Evolutionary conservation across 2,888 invertebrate species (phyloP).

Genomic region (Cosmia trapezina): DNA sequence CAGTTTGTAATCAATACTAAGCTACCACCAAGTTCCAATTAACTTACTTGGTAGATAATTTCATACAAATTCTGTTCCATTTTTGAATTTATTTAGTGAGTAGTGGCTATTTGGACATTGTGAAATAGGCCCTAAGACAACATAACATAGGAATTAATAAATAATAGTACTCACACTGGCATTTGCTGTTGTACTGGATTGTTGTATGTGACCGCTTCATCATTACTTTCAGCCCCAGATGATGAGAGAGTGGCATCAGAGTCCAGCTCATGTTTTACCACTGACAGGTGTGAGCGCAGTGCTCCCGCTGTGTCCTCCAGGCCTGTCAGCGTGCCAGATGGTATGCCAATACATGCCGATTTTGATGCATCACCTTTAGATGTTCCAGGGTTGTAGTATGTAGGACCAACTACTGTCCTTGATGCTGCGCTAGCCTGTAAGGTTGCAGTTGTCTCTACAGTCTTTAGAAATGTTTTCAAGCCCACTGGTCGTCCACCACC

Average conservation of each 20-base stretch:
- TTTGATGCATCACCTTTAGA: conserved; percentile 95
- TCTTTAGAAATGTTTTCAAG: conserved; percentile 85
- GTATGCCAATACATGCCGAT: conserved; percentile 89
- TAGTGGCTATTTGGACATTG: too few species aligned
- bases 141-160: not conserved
- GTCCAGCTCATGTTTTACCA: conserved; percentile 94
- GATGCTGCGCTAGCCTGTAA: conserved; percentile 86
- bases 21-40: too few species aligned
- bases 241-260: conserved; percentile 98
- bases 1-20: not conserved
- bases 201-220: conserved; percentile 95
- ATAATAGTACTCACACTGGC: conserved; percentile 93
- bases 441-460: conserved; percentile 84
- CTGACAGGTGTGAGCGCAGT: conserved; percentile 93
- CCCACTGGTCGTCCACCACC: conserved; percentile 86
- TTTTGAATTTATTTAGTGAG: too few species aligned
- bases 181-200: conserved; percentile 94
- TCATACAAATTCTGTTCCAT: too few species aligned
- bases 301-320: conserved; percentile 94
- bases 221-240: conserved; percentile 98
- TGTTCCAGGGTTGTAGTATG: conserved; percentile 88
- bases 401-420: conserved; percentile 80
- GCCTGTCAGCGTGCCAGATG: conserved; percentile 92
- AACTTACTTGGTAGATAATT: too few species aligned
- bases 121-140: too few species aligned